Conservation (phyloP, 2,888 invertebrate species). For the Anoncus sp. region DNA sequence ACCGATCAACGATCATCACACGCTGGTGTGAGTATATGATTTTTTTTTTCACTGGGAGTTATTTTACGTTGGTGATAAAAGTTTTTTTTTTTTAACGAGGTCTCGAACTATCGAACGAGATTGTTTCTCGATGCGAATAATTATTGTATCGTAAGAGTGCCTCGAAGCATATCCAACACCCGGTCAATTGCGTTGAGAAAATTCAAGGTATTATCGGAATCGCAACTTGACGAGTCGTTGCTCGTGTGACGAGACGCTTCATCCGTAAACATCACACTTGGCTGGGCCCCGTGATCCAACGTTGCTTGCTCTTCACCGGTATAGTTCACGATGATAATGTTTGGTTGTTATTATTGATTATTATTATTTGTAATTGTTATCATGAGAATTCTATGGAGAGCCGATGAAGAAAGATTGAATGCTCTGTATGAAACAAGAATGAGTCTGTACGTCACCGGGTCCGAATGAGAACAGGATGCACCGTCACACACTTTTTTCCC, state of each 20-base stretch:
- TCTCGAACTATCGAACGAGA: background rate
- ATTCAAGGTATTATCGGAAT: background rate
- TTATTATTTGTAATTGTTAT: background rate
- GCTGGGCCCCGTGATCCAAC: background rate
- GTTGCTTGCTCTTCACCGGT: background rate
- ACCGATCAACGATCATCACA: too few relatives aligned
- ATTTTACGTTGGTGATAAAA: too few relatives aligned
- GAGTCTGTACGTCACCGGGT: conserved; percentile 62
- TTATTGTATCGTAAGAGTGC: too few relatives aligned
- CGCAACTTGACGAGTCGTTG: conserved; percentile 22
- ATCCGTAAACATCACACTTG: conserved; percentile 51
- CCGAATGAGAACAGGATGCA: conserved; percentile 69
- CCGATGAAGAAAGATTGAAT: background rate
- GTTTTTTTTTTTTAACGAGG: too few relatives aligned
- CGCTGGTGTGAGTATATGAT: too few relatives aligned
- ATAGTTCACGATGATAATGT: background rate
- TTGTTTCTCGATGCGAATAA: too few relatives aligned
- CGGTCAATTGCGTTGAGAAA: background rate
- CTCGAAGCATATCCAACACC: too few relatives aligned
- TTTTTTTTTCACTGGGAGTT: too few relatives aligned
- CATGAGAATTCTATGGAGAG: background rate
- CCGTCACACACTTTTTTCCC: conserved; percentile 71
- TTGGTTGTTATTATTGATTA: too few relatives aligned
- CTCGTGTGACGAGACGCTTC: conserved; percentile 34
- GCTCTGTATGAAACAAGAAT: background rate